These are phyloP conservation scores for Phanerotoma sp. DNA, from an alignment of 2,888 invertebrate genomes.

Conservation along the genomic window DNA sequence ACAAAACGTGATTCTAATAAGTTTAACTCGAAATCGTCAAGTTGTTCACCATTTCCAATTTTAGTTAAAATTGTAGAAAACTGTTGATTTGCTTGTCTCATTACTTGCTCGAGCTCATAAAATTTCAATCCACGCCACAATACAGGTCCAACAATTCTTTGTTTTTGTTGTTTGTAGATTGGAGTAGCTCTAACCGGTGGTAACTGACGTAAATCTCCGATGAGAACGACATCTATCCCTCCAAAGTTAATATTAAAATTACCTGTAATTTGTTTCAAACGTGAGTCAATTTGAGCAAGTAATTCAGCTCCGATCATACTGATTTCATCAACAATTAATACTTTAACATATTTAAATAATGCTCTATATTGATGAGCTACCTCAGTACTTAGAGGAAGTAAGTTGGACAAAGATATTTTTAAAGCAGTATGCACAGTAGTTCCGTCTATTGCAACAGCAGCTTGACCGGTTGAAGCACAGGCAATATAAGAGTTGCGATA, in stretches of 20 bases:
- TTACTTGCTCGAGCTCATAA: constrained; percentile 43
- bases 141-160: constrained; percentile 36
- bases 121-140: constrained; percentile 46
- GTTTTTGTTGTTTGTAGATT: constrained; percentile 23
- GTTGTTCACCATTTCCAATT: constrained; percentile 8
- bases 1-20: constrained; percentile 15
- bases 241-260: constrained; percentile 42
- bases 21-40: constrained; percentile 1
- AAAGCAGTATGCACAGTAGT: constrained; percentile 38
- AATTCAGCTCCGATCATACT: constrained; percentile 41
- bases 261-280: constrained; percentile 49
- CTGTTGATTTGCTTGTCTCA: constrained; percentile 45
- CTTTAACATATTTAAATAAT: constrained; percentile 42
- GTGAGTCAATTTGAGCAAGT: constrained; percentile 13
- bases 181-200: constrained; percentile 38
- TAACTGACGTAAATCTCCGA: constrained; percentile 48
- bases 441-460: constrained; percentile 41
- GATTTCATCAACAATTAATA: constrained; percentile 48
- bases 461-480: constrained; percentile 42
- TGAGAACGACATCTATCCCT: constrained; percentile 44
- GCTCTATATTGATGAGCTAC: neutral
- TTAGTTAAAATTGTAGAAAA: constrained; percentile 45
- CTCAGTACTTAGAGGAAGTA: constrained; percentile 36
- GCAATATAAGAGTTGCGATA: constrained; percentile 50
- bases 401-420: constrained; percentile 35